A percentile compares a stretch with the other conserved stretches of the same genome.
Evolutionary conservation across 2,113 vertebrate genomes (phyloP).

Genomic region (Ceyx melanurus): DNA sequence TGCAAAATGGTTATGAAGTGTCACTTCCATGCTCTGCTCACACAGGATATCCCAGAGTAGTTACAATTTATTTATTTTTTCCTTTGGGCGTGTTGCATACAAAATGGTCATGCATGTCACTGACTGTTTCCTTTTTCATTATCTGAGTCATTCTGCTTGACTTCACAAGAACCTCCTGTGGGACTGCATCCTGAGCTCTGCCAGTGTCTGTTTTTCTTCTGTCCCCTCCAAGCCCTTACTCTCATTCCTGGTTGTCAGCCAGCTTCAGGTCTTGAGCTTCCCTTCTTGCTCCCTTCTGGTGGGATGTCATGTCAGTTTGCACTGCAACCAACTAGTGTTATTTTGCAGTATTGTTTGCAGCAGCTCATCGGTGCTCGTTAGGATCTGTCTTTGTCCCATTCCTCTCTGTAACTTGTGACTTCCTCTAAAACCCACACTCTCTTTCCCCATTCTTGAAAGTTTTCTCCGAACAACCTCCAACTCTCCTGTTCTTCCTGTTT

Average conservation of each 20-base stretch:
- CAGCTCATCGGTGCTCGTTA: fast-evolving
- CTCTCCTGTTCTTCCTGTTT: not conserved
- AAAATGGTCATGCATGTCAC: not conserved
- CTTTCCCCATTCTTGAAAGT: fast-evolving
- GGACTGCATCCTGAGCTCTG: not conserved
- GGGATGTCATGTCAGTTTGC: not conserved
- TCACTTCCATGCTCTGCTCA: not conserved
- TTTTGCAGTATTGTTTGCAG: not conserved
- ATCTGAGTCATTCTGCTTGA: not conserved
- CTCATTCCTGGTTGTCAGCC: not conserved
- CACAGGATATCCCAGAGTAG: not conserved
- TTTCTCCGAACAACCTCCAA: not conserved
- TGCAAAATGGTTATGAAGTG: not conserved
- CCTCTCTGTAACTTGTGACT: not conserved
- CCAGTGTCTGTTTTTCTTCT: fast-evolving
- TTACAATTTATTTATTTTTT: not conserved
- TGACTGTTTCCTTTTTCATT: not conserved
- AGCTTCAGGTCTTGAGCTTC: not conserved
- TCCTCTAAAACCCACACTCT: not conserved
- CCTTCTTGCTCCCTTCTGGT: not conserved
- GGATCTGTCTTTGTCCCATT: not conserved
- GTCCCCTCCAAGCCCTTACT: fast-evolving
- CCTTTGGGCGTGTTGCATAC: not conserved
- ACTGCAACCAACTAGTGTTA: no score
- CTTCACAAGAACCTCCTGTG: not conserved